A percentile compares a stretch with the other conserved stretches of the same genome.
Conservation (phyloP, 1,140 invertebrate species). For the Anoplophora glabripennis region DNA sequence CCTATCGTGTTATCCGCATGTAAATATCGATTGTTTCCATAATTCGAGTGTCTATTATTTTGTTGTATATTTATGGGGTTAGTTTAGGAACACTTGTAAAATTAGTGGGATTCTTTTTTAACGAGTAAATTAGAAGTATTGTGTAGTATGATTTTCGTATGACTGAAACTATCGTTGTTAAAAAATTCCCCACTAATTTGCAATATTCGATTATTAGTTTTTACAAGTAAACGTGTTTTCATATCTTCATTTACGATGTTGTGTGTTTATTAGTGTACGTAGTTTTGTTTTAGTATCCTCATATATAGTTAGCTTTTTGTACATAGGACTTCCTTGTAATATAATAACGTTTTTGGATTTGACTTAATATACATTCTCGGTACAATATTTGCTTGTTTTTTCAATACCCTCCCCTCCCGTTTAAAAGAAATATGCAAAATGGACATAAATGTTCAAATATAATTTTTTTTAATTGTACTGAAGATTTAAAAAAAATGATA, state of each 20-base stretch:
- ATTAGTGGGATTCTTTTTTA: too few relatives aligned
- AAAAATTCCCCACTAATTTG: conserved; percentile 3
- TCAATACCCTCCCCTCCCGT: background rate
- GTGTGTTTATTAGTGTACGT: conserved; percentile 8
- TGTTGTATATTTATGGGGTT: too few relatives aligned
- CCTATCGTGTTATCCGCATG: too few relatives aligned
- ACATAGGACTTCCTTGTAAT: conserved; percentile 11
- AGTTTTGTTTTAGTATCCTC: conserved; percentile 6
- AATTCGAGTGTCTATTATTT: too few relatives aligned
- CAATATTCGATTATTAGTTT: conserved; percentile 7
- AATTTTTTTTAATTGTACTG: too few relatives aligned
- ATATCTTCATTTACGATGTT: background rate
- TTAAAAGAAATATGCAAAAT: background rate
- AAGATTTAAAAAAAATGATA: too few relatives aligned
- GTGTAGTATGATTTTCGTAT: conserved; percentile 1
- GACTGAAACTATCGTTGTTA: conserved; percentile 12
- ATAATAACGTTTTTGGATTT: conserved; percentile 6
- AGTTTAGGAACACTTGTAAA: too few relatives aligned
- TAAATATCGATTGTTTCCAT: too few relatives aligned
- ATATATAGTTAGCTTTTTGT: conserved; percentile 13
- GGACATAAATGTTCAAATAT: too few relatives aligned
- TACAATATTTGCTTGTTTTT: background rate
- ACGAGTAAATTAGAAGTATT: too few relatives aligned
- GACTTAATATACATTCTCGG: conserved; percentile 4
- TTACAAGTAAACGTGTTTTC: conserved; percentile 1